A percentile compares a stretch with the other conserved stretches of the same genome.
These are phyloP conservation scores for Galerucella nymphaeae DNA, from an alignment of 2,888 invertebrate species.

Conservation along the genomic window DNA sequence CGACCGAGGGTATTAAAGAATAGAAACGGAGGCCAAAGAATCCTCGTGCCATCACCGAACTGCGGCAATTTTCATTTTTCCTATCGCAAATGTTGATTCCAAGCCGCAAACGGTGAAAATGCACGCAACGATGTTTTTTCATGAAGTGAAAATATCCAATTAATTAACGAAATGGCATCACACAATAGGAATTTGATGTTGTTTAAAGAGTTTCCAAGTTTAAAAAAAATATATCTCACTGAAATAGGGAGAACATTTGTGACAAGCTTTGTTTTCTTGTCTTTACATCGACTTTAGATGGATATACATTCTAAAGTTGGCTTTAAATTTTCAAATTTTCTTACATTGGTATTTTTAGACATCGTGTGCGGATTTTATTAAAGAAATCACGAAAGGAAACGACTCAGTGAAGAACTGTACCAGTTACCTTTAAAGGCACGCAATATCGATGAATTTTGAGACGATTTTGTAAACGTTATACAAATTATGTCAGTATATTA, in stretches of 20 bases:
- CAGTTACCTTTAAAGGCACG: slow-evolving; percentile 41
- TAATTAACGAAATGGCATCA: slow-evolving; percentile 2
- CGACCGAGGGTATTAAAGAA: slow-evolving; percentile 42
- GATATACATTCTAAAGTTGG: background rate
- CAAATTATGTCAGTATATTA: too few relatives aligned
- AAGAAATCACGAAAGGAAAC: slow-evolving; percentile 33
- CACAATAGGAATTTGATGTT: background rate
- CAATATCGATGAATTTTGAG: slow-evolving; percentile 28
- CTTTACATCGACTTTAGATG: background rate
- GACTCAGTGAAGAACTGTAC: slow-evolving; percentile 44
- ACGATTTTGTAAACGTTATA: background rate
- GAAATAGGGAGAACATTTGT: too few relatives aligned
- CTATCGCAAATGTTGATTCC: slow-evolving; percentile 7
- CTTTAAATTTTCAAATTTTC: background rate
- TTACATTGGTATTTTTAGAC: background rate
- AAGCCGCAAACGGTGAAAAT: background rate
- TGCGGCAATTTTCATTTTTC: slow-evolving; percentile 22
- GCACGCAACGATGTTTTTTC: slow-evolving; percentile 13
- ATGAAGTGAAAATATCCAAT: background rate
- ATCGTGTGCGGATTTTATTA: slow-evolving; percentile 16
- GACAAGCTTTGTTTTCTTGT: too few relatives aligned
- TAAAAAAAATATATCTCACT: background rate
- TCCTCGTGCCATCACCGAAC: slow-evolving; percentile 45
- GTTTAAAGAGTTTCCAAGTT: too few relatives aligned
- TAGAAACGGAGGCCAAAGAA: slow-evolving; percentile 21